phyloP scores from a whole-genome alignment of 1,140 invertebrate species.

The Achatina immaculata region DNA sequence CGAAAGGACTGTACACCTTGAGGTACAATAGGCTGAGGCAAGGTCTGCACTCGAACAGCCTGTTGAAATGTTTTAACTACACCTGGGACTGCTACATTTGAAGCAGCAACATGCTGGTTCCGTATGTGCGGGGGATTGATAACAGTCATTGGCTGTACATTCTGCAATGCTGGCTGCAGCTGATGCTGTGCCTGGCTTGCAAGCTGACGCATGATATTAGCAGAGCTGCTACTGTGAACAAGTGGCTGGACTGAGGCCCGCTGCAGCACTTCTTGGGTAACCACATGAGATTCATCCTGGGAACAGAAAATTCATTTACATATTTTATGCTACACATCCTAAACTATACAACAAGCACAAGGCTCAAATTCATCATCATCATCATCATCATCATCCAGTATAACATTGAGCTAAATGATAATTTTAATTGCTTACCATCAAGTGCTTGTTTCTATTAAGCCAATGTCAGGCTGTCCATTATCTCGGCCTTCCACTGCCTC shows the following conservation, averaged over 20 bases:
- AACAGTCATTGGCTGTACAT: conserved; percentile 26
- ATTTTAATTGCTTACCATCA: no score
- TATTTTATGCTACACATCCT: no score
- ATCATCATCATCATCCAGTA: no score
- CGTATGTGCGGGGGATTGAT: conserved; percentile 26
- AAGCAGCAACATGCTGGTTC: neutral
- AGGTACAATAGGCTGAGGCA: neutral
- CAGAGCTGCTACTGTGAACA: conserved; percentile 13
- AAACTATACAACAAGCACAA: no score
- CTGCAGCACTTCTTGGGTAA: neutral
- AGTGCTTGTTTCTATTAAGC: no score
- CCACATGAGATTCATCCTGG: conserved; percentile 18
- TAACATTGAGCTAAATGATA: no score
- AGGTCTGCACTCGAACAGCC: neutral
- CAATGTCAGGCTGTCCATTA: no score
- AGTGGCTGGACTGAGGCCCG: neutral
- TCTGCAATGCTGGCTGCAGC: neutral
- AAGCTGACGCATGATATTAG: conserved; percentile 18
- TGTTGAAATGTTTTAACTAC: neutral
- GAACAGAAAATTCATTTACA: no score
- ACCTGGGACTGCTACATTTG: neutral
- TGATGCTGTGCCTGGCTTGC: conserved; percentile 9
- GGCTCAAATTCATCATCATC: no score
- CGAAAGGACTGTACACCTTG: conserved; percentile 36
- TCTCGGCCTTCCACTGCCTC: no score